Base-by-base conservation (phyloP, 2,797 vertebrate genomes). In the Rhinogobio ventralis region DNA sequence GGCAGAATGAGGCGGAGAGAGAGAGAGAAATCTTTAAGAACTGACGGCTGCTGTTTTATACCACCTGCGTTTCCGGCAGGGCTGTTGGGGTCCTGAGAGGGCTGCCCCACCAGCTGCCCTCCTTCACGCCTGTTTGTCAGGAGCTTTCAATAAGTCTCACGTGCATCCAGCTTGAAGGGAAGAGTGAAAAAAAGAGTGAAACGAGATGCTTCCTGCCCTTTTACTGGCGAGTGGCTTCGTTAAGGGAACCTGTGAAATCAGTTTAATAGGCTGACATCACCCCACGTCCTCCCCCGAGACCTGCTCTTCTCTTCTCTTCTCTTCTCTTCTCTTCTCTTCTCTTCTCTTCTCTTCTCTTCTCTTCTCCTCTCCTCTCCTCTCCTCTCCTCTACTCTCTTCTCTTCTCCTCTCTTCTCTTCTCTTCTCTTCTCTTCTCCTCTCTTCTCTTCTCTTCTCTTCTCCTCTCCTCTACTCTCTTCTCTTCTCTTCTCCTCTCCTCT, bases 181-280 rank as follows among this genome's bases (percentile, higher is more conserved):
- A 91, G 68, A 84, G 81, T 64, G 78, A 71, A 82, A 73, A 79
- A 88, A 60, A 78, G 88, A 86, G 91, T 92, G 93, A 94, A 94
- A 95, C 92, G 91, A 91, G 93, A 95, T 90, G 93, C 93, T 95
- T 95, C 94, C 94, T 95, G 95, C 91, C 93, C 94, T 94, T 95
- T 93, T 94, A 94, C 93, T 93, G 92, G 92, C 92, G 90, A 93
- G 92, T 91, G 93, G 92, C 93, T 95, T 95, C 93, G 90, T 96
- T 95, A 95, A 94, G 92, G 93, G 91, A 95, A 95, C 93, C 93
- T 94, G 94, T 94, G 93, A 95, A 95, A 94, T 94, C 93, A 93
- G 92, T 94, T 95, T 94, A 95, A 95, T 95, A 93, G 93, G 91
- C 92, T 95, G 93, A 94, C 93, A 95, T 93, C 92, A 94, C 94